Evolutionary conservation across 2,797 vertebrate species (phyloP).

Genomic region (Phataginus tetradactyla): DNA sequence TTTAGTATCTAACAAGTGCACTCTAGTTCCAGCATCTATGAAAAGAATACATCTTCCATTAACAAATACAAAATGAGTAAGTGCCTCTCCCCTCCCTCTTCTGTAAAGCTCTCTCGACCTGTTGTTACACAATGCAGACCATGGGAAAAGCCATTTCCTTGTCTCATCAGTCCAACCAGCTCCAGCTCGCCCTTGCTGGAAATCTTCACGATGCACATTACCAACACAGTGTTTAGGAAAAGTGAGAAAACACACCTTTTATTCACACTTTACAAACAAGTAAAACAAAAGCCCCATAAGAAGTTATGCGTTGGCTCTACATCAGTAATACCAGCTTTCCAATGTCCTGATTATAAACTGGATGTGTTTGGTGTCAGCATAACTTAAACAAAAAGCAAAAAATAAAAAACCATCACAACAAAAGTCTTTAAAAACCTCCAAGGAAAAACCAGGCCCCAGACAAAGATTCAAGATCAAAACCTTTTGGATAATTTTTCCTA

Average conservation of each 20-base stretch:
- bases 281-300: constrained; percentile 84
- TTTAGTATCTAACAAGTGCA: constrained; percentile 88
- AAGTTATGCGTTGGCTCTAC: constrained; percentile 92
- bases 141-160: constrained; percentile 82
- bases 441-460: constrained; percentile 88
- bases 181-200: constrained; percentile 83
- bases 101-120: constrained; percentile 85
- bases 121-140: constrained; percentile 78
- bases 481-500: constrained; percentile 83
- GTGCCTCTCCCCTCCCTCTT: constrained; percentile 83
- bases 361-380: constrained; percentile 91
- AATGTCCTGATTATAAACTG: constrained; percentile 91
- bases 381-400: constrained; percentile 80
- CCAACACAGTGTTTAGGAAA: constrained; percentile 96
- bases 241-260: constrained; percentile 95
- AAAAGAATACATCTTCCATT: constrained; percentile 84
- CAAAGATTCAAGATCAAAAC: constrained; percentile 89
- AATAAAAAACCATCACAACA: constrained; percentile 68
- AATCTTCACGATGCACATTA: constrained; percentile 94
- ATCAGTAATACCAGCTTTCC: constrained; percentile 94
- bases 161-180: constrained; percentile 81
- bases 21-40: constrained; percentile 87
- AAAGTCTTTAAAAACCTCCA: constrained; percentile 67
- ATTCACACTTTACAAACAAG: constrained; percentile 97
- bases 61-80: constrained; percentile 86